Conservation (phyloP, 2,113 vertebrate genomes). For the Budorcas taxicolor region DNA sequence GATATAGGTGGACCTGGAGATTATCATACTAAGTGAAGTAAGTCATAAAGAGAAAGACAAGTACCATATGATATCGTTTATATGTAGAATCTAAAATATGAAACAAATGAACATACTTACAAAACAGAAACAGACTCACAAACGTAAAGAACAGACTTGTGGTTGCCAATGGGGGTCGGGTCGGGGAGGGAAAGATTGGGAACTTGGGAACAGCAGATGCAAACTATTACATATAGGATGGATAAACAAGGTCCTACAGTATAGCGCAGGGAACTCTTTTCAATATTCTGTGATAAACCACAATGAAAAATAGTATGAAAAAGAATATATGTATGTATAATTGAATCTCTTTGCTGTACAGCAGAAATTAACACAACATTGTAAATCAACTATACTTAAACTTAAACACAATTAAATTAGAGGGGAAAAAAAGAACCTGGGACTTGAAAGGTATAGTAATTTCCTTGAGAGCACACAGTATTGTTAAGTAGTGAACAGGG, state of each 20-base stretch:
- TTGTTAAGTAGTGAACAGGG: not conserved
- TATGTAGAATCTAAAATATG: not conserved
- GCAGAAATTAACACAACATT: not conserved
- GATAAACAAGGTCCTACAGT: not conserved
- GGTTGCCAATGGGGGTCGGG: not conserved
- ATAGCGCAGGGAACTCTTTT: not conserved
- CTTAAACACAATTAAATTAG: not conserved
- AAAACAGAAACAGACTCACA: not conserved
- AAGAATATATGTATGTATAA: not conserved
- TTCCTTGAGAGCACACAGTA: not conserved
- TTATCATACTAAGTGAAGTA: not conserved
- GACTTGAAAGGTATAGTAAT: not conserved
- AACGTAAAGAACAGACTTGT: not conserved
- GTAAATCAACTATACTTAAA: not conserved
- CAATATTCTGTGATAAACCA: not conserved
- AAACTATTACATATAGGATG: not conserved
- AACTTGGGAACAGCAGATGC: not conserved
- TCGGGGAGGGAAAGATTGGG: not conserved
- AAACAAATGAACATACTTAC: not conserved
- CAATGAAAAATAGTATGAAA: not conserved
- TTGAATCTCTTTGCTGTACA: not conserved
- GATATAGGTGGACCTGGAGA: not conserved
- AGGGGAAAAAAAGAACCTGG: not conserved
- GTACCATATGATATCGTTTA: not conserved
- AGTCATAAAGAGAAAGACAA: not conserved